Conservation (phyloP, 2,888 invertebrate species). For the Morpho helenor region DNA sequence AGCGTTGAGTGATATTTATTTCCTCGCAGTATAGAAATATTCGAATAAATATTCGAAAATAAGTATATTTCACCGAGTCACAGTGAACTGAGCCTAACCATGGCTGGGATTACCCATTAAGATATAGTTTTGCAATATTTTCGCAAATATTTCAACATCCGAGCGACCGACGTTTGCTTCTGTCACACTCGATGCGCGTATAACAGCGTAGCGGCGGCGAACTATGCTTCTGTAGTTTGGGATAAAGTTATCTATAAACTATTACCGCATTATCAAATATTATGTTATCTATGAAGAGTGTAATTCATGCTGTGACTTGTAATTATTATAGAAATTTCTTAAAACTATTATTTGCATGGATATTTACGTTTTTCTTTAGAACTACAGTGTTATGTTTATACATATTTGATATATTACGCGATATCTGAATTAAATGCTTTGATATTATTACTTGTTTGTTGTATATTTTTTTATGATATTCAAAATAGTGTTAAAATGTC, state of each 20-base stretch:
- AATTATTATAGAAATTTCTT: not conserved
- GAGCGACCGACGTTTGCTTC: constrained; percentile 24
- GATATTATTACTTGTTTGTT: no score
- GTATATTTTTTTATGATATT: no score
- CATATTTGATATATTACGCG: no score
- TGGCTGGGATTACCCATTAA: no score
- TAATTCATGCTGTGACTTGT: constrained; percentile 17
- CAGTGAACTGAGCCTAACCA: no score
- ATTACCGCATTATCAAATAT: not conserved
- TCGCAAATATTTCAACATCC: constrained; percentile 18
- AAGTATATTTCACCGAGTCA: no score
- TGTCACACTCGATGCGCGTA: constrained; percentile 24
- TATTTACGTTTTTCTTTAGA: constrained; percentile 1
- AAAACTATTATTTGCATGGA: constrained; percentile 1
- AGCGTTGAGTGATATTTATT: no score
- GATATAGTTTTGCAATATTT: not conserved
- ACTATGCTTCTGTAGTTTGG: constrained; percentile 21
- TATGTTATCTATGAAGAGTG: constrained; percentile 7
- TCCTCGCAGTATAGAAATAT: no score
- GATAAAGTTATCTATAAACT: constrained; percentile 6
- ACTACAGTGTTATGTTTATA: not conserved
- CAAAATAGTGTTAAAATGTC: no score
- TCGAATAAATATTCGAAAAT: no score
- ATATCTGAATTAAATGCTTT: no score
- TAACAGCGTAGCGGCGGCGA: constrained; percentile 9